Evolutionary conservation across 2,888 invertebrate species (phyloP), one percentile per base, ranked within the genome.

Genomic region (Eutolmus rufibarbis): DNA sequence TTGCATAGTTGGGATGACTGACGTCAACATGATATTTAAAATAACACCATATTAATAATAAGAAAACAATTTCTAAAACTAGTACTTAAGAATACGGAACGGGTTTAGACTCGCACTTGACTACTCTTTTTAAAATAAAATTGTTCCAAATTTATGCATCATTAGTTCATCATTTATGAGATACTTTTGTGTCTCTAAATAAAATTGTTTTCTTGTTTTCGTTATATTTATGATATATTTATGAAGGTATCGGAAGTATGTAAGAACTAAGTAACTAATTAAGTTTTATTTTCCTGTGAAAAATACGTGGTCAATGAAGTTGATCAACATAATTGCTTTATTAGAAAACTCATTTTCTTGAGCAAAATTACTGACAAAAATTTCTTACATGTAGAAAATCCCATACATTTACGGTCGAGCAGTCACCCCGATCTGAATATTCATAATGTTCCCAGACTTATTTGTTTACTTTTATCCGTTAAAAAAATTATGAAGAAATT

Each of bases 391-490:
- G 7, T 7, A 19, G 16, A 56, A 56, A 19, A 56, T 56, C 56
- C 56, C n/a, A 56, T 19, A 56, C 19, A 56, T 19, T 19, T 56
- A 19, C n/a, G 19, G 56, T 9, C 16, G 66, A 19, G 12, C 28
- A 66, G 51, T 51, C 51, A 51, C 16, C 66, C 28, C 12, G 66
- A 56, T 19, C 23, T 66, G 66, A 66, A 66, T 66, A 66, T 23
- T 66, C 66, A 66, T 66, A 66, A 66, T 23, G 66, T 66, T 66
- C 66, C 66, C 66, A 66, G 66, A 66, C 78, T 37, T 23, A 16
- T 9, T 79, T 82, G 82, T 82, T 82, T 56, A 82, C 57, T 82
- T 82, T 82, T 82, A n/a, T 34, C 82, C 82, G 82, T 82, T 82
- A 82, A 82, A 57, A 81, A 82, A 28, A 14, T 46, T 82, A 37